phyloP scores from a whole-genome alignment of 2,888 invertebrate species.

The Troilus luridus region DNA sequence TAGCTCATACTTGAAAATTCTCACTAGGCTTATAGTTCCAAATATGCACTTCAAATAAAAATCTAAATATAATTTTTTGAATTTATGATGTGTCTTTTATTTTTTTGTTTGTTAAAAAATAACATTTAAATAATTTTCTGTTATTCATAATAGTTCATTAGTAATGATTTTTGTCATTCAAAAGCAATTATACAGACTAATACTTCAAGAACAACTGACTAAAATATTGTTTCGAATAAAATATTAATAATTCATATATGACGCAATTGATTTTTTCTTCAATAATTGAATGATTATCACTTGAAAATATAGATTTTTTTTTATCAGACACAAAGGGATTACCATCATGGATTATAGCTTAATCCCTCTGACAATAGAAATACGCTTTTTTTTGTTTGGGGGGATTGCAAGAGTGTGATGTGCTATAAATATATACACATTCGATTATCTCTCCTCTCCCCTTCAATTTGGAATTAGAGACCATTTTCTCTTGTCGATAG shows the following conservation, averaged over 20 bases:
- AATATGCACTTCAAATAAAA: no score
- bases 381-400: background rate
- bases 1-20: no score
- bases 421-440: background rate
- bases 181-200: no score
- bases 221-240: background rate
- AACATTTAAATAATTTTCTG: no score
- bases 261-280: background rate
- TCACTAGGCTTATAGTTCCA: no score
- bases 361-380: background rate
- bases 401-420: background rate
- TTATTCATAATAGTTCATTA: no score
- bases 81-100: no score
- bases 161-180: no score
- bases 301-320: background rate
- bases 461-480: background rate
- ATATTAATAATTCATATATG: background rate
- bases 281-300: background rate
- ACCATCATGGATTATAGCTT: background rate
- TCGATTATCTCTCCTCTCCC: background rate
- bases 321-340: background rate
- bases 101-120: no score
- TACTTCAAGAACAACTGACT: no score
- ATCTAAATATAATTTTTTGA: no score
- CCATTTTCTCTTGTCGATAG: background rate